Conservation (phyloP, 2,888 invertebrate genomes). For the Pelosia muscerda region DNA sequence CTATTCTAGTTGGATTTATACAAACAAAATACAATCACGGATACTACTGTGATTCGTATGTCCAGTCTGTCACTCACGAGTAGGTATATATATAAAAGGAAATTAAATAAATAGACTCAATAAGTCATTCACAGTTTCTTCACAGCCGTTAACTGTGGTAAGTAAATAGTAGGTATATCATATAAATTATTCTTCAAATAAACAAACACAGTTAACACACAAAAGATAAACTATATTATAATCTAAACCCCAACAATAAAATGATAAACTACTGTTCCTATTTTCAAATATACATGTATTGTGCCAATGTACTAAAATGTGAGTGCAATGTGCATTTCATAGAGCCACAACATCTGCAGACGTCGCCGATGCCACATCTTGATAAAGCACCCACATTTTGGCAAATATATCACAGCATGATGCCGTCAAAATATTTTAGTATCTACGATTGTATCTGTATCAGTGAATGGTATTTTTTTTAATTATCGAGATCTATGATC, state of each 20-base stretch:
- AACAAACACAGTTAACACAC: background rate
- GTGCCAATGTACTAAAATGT: conserved; percentile 42
- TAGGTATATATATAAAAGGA: background rate
- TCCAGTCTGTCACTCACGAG: conserved; percentile 21
- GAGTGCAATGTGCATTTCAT: conserved; percentile 70
- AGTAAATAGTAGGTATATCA: background rate
- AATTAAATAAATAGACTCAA: no score
- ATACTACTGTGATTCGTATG: no score
- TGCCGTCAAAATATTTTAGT: conserved; percentile 86
- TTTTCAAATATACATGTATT: conserved; percentile 48
- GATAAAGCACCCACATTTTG: conserved; percentile 85
- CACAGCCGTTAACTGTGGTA: background rate
- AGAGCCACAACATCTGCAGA: conserved; percentile 72
- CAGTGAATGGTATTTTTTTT: conserved; percentile 63
- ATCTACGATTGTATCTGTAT: conserved; percentile 76
- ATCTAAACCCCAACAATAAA: conserved; percentile 55
- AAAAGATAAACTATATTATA: conserved; percentile 5
- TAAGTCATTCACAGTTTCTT: no score
- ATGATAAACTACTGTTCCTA: conserved; percentile 62
- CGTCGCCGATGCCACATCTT: conserved; percentile 71
- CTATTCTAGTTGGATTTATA: no score
- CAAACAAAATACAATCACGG: no score
- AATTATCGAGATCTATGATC: conserved; percentile 48
- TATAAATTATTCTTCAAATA: background rate
- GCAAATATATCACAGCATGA: conserved; percentile 84